Evolutionary conservation across 2,113 vertebrate genomes (phyloP).

Genomic region (Oxyruncus cristatus): DNA sequence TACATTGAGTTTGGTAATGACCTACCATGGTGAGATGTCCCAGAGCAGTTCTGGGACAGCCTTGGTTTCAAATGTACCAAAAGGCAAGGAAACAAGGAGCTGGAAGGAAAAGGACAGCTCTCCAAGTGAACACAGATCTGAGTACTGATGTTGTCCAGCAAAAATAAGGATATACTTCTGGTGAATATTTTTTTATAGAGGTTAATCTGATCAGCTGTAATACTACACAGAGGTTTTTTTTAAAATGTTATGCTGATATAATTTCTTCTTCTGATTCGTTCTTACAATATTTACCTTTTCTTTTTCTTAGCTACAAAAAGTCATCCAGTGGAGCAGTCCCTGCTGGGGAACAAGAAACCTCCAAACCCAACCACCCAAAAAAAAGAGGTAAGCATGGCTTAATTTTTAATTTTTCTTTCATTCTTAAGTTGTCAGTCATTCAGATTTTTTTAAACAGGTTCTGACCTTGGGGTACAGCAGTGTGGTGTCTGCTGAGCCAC

Average conservation of each 20-base stretch:
- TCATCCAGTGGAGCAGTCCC: not conserved
- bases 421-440: not conserved
- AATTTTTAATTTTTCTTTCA: not conserved
- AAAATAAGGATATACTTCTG: not conserved
- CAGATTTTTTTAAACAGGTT: not conserved
- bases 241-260: fast-evolving
- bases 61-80: not conserved
- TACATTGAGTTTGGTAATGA: not conserved
- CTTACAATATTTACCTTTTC: not conserved
- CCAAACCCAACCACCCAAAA: not conserved
- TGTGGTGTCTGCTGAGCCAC: not conserved
- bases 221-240: not conserved
- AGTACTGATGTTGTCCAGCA: not conserved
- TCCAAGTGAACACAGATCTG: not conserved
- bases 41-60: not conserved
- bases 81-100: not conserved
- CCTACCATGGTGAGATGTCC: not conserved
- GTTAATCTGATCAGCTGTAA: not conserved
- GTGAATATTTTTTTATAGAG: not conserved
- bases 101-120: not conserved
- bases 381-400: not conserved
- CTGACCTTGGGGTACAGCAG: not conserved
- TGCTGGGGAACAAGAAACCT: not conserved
- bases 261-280: not conserved
- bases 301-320: not conserved